A percentile compares a stretch with the other conserved stretches of the same genome.
These are phyloP conservation scores for Spisula solida DNA, from an alignment of 2,888 invertebrate species.

Conservation along the genomic window DNA sequence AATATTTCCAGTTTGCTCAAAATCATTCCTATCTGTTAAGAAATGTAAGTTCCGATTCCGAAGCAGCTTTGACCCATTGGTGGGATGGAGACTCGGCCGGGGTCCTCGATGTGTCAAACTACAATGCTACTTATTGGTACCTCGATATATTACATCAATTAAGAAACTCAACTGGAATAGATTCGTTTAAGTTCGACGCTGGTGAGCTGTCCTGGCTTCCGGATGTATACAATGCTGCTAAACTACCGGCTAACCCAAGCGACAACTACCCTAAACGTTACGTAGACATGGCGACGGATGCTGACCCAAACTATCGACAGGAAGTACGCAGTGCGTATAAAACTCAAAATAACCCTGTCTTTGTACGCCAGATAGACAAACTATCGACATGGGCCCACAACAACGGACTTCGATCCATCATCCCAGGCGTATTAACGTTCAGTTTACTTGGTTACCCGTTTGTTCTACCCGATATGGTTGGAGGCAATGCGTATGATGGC, in stretches of 20 bases:
- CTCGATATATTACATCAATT: slow-evolving; percentile 91
- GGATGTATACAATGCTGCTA: slow-evolving; percentile 70
- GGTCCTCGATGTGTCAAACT: slow-evolving; percentile 96
- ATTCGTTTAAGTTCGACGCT: slow-evolving; percentile 96
- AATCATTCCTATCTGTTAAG: slow-evolving; percentile 89
- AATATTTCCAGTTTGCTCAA: slow-evolving; percentile 94
- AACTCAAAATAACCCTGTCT: slow-evolving; percentile 94
- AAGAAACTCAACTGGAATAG: slow-evolving; percentile 91
- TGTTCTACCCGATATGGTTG: slow-evolving; percentile 95
- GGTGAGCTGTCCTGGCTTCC: slow-evolving; percentile 87
- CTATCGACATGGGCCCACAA: slow-evolving; percentile 94
- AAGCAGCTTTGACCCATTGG: slow-evolving; percentile 90
- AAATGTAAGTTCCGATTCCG: slow-evolving; percentile 67
- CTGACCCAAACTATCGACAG: slow-evolving; percentile 89
- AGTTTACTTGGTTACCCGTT: slow-evolving; percentile 91
- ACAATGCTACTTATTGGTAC: slow-evolving; percentile 93
- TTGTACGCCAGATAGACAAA: slow-evolving; percentile 93
- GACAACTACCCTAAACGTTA: slow-evolving; percentile 80
- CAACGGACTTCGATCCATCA: slow-evolving; percentile 92
- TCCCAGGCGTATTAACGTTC: slow-evolving; percentile 92
- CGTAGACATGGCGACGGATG: slow-evolving; percentile 76
- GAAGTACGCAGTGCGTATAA: slow-evolving; percentile 95
- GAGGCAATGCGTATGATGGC: slow-evolving; percentile 84
- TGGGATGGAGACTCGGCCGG: slow-evolving; percentile 92
- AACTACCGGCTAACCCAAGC: slow-evolving; percentile 75